These are phyloP conservation scores for Stegana nigrithorax DNA, from an alignment of 2,888 invertebrate genomes.

Conservation along the genomic window DNA sequence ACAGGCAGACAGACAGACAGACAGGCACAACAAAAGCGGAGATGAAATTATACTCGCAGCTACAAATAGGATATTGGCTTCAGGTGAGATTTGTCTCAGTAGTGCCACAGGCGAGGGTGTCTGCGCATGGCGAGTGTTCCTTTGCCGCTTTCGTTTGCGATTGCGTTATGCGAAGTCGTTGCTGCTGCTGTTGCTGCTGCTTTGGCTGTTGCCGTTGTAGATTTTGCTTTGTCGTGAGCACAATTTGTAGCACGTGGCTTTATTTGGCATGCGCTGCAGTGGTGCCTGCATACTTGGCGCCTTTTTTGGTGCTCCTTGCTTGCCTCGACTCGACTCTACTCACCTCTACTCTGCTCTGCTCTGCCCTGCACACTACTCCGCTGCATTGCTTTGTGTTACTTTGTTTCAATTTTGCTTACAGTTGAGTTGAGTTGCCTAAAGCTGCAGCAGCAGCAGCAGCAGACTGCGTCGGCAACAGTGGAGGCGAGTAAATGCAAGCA, in stretches of 20 bases:
- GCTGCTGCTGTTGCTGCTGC: slow-evolving; percentile 24
- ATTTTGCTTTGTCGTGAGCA: neutral
- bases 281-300: too few species aligned
- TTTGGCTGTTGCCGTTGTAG: neutral
- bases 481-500: too few species aligned
- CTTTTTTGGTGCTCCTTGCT: too few species aligned
- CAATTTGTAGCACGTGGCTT: slow-evolving; percentile 60
- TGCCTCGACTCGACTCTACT: too few species aligned
- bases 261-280: slow-evolving; percentile 35
- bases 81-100: slow-evolving; percentile 50
- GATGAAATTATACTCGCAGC: neutral
- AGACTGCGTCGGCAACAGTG: too few species aligned
- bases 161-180: neutral
- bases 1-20: neutral
- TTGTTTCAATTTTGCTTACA: too few species aligned
- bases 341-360: too few species aligned
- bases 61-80: slow-evolving; percentile 46
- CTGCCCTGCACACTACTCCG: neutral
- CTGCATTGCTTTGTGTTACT: neutral
- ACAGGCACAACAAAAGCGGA: neutral
- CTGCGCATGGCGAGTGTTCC: slow-evolving; percentile 13
- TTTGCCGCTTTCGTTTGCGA: neutral
- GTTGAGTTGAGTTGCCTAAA: too few species aligned
- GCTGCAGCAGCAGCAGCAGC: slow-evolving; percentile 26
- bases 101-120: slow-evolving; percentile 48